Conservation (phyloP, 2,113 vertebrate species). For the Gopherus flavomarginatus region DNA sequence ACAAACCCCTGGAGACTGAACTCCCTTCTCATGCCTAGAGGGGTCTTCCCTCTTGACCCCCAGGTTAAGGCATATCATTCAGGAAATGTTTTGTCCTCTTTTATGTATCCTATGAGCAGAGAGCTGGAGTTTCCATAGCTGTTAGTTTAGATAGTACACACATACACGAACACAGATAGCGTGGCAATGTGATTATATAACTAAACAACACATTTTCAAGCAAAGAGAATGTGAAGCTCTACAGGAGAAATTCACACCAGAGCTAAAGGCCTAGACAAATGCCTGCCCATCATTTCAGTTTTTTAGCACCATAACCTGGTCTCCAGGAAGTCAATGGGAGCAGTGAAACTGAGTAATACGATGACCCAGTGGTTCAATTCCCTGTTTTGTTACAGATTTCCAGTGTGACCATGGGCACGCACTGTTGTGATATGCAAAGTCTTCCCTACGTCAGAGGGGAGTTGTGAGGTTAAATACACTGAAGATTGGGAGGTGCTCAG, state of each 20-base stretch:
- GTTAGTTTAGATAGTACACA: fast-evolving
- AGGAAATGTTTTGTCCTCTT: not conserved
- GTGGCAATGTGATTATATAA: not conserved
- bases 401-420: not conserved
- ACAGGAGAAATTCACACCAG: not conserved
- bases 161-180: not conserved
- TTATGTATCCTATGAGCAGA: not conserved
- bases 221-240: not conserved
- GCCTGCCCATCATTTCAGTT: fast-evolving
- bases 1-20: not conserved
- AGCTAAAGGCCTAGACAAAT: not conserved
- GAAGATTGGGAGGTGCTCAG: not conserved
- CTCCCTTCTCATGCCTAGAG: not conserved
- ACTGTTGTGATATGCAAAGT: not conserved
- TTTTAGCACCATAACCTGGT: not conserved
- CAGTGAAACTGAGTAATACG: not conserved
- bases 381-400: not conserved
- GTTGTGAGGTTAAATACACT: not conserved
- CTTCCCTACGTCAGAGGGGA: not conserved
- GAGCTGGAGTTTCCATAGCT: not conserved
- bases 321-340: not conserved
- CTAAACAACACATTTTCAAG: not conserved
- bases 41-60: not conserved
- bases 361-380: not conserved
- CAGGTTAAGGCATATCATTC: not conserved